These are phyloP conservation scores for Phocoena sinus DNA, from an alignment of 2,113 vertebrate species.

Conservation along the genomic window DNA sequence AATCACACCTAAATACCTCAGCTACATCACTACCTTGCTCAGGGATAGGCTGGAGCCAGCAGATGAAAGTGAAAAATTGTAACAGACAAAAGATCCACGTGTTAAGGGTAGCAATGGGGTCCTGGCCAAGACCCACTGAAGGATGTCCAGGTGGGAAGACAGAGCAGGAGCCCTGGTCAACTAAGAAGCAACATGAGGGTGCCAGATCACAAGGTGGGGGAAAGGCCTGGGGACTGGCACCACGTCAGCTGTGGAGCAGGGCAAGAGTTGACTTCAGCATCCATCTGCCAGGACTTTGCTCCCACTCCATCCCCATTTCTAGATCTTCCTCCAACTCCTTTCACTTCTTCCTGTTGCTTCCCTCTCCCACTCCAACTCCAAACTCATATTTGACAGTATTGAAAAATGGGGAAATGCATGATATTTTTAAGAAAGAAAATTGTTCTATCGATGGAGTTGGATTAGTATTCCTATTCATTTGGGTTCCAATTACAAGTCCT, in stretches of 20 bases:
- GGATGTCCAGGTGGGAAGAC: background rate
- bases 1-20: background rate
- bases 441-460: background rate
- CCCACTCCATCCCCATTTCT: background rate
- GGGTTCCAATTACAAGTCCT: background rate
- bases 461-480: background rate
- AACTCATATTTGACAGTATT: background rate
- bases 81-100: background rate
- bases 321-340: background rate
- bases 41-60: background rate
- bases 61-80: background rate
- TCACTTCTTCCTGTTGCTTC: background rate
- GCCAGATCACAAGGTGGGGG: background rate
- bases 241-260: background rate
- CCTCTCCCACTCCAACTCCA: background rate
- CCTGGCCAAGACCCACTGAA: background rate
- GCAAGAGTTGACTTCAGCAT: background rate
- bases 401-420: background rate
- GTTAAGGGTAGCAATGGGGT: background rate
- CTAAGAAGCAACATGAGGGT: background rate
- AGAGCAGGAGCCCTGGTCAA: background rate
- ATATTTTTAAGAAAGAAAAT: background rate
- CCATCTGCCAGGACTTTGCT: background rate
- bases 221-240: background rate
- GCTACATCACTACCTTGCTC: background rate